These are phyloP conservation scores for Drosophila nebulosa DNA, from an alignment of 1,140 invertebrate genomes.

Conservation along the genomic window DNA sequence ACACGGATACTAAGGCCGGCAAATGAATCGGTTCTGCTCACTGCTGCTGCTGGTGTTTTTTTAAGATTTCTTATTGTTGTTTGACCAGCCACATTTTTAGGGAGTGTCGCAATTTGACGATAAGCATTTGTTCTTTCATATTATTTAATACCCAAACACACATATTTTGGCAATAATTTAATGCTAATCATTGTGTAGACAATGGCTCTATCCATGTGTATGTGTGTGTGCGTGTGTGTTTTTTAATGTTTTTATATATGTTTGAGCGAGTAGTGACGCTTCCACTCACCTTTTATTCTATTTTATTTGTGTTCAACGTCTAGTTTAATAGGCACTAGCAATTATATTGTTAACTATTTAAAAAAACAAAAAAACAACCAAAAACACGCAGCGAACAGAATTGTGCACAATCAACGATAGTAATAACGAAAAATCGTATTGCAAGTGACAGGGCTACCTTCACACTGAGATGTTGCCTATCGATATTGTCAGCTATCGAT, in stretches of 20 bases:
- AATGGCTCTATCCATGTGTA: not conserved
- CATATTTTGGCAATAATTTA: not conserved
- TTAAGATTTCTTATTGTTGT: conserved; percentile 13
- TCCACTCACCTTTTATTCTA: conserved; percentile 50
- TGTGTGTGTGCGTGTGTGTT: not conserved
- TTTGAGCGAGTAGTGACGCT: not conserved
- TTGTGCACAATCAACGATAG: conserved; percentile 1
- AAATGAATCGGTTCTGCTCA: conserved; percentile 39
- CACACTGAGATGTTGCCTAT: not conserved
- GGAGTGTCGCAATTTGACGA: conserved; percentile 48
- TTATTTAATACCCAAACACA: conserved; percentile 6
- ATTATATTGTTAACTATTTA: not conserved
- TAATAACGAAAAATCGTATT: not conserved
- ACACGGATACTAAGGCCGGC: conserved; percentile 39
- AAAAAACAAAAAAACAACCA: conserved; percentile 35
- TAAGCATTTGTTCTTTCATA: conserved; percentile 19
- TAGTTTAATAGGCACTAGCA: not conserved
- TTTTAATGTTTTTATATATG: not conserved
- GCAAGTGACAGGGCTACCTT: too few relatives aligned
- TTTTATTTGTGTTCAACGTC: not conserved
- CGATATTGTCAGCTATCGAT: too few relatives aligned
- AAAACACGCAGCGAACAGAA: conserved; percentile 41
- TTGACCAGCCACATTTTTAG: conserved; percentile 37
- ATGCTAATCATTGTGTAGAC: not conserved
- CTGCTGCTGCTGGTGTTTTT: not conserved